Evolutionary conservation across 1,140 invertebrate genomes (phyloP), one percentile per base, ranked within the genome.

Genomic region (Macrotrachela quadricornifera): DNA sequence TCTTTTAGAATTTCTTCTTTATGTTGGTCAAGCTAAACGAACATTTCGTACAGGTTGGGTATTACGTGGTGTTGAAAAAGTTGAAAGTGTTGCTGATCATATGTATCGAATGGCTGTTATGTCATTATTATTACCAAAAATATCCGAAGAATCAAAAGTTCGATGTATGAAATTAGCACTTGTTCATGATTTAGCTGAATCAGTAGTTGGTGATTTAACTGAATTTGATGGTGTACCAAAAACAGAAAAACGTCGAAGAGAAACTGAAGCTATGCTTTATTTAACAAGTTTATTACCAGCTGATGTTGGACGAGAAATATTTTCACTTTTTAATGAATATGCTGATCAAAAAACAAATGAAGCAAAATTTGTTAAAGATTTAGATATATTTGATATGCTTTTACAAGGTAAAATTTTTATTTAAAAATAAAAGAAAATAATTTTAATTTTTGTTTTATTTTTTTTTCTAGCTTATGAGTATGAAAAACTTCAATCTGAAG

Each of bases 91-190:
- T 56, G 80, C 88, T 51, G 82, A 83, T 8, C 92, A 96, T 63
- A 96, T 96, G 88, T 95, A 95, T 69, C 74, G 87, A 59, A 95
- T 95, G 90, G 82, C 80, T 13, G 75, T 92, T 59, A 78, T 95
- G 70, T 81, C 85, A 4, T 83, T 91, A 65, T 67, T 92, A 37
- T 69, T 94, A 12, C 73, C 78, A 49, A 76, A 80, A 45, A 75
- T 61, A 48, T 43, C 21, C 8, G 21, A 30, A 30, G 21, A 30
- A 30, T 30, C 21, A 30, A 30, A 21, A 46, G 38, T 53, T 50
- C 79, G 78, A 60, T 78, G 80, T 56, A 76, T 83, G 58, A 77
- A 80, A 65, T 75, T 85, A 72, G 77, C 85, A 21, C 63, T 97
- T 46, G 79, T 96, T 10, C 92, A 97, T 71, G 92, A 97, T 66